These are phyloP conservation scores for Dysdera silvatica DNA, from an alignment of 1,140 invertebrate genomes.

Conservation along the genomic window DNA sequence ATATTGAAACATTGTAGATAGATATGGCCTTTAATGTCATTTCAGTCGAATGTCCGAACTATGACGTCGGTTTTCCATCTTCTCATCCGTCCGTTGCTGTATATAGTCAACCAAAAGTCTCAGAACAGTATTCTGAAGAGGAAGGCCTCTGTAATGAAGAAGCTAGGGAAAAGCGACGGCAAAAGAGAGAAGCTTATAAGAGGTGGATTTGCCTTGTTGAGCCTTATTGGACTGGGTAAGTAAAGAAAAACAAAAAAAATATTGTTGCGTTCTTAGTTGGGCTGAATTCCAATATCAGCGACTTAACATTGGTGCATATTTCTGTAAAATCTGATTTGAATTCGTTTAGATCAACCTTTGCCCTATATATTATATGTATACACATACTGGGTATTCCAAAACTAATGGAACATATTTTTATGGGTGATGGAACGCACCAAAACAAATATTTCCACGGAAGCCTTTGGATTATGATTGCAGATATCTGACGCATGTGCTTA, in stretches of 20 bases:
- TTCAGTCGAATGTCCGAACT: conserved; percentile 28
- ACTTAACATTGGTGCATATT: too few species aligned
- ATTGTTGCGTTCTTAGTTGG: too few species aligned
- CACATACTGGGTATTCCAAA: too few species aligned
- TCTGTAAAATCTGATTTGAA: too few species aligned
- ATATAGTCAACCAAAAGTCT: conserved; percentile 21
- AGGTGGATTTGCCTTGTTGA: conserved; percentile 26
- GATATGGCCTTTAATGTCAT: background rate
- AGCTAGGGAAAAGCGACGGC: background rate
- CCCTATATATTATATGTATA: too few species aligned
- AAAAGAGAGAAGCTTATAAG: conserved; percentile 15
- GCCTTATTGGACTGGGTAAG: conserved; percentile 24
- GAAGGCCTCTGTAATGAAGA: background rate
- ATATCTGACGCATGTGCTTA: too few species aligned
- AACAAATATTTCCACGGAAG: too few species aligned
- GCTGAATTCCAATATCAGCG: too few species aligned
- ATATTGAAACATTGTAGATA: background rate
- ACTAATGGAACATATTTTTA: too few species aligned
- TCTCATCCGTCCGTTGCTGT: conserved; percentile 24
- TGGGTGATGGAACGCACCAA: too few species aligned
- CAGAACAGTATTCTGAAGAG: background rate
- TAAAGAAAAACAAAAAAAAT: background rate
- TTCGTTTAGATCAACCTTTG: too few species aligned
- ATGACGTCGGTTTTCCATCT: conserved; percentile 25
- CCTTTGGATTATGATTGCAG: too few species aligned